phyloP scores from a whole-genome alignment of 2,113 vertebrate species.

The Myodes glareolus region DNA sequence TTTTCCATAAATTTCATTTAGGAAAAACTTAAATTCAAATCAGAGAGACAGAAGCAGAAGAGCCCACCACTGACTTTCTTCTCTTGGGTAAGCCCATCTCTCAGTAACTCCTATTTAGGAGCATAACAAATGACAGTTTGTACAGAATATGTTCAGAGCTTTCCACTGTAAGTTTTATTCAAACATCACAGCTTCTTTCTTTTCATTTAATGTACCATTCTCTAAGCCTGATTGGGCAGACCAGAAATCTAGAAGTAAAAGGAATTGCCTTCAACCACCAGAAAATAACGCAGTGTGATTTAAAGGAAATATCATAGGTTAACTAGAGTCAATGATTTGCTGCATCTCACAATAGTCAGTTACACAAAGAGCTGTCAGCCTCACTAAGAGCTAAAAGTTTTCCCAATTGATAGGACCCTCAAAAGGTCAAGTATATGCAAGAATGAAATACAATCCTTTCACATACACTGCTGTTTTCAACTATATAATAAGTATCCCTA shows the following conservation, averaged over 20 bases:
- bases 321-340: constrained; percentile 55
- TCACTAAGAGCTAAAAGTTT: constrained; percentile 49
- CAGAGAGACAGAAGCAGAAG: background rate
- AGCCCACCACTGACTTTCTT: background rate
- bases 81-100: background rate
- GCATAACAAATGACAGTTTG: background rate
- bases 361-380: constrained; percentile 39
- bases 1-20: background rate
- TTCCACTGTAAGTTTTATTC: background rate
- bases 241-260: background rate
- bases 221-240: background rate
- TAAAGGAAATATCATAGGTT: constrained; percentile 61
- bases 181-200: background rate
- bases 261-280: constrained; percentile 34
- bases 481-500: constrained; percentile 19
- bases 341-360: background rate
- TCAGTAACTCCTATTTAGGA: background rate
- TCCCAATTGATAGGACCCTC: constrained; percentile 56
- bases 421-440: constrained; percentile 63
- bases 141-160: background rate
- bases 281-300: constrained; percentile 39
- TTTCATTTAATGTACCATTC: constrained; percentile 31
- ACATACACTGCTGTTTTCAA: background rate
- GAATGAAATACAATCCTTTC: constrained; percentile 42
- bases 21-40: background rate